A percentile compares a stretch with the other conserved stretches of the same genome.
These are phyloP conservation scores for Drosophila jambulina DNA, from an alignment of 1,140 invertebrate species.

Conservation along the genomic window DNA sequence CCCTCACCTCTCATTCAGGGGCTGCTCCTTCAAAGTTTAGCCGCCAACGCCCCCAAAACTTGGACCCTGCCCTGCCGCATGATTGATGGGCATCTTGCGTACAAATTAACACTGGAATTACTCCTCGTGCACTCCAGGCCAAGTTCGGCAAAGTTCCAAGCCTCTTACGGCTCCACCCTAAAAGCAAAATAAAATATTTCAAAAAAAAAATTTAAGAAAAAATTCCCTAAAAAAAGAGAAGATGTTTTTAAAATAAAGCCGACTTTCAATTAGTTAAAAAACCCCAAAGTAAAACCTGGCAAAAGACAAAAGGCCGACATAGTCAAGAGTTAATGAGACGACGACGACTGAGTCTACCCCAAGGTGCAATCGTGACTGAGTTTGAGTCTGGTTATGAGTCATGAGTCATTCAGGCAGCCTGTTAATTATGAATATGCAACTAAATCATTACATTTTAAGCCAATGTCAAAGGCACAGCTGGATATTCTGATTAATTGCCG, in stretches of 20 bases:
- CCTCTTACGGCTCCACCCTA: conserved; percentile 50
- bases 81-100: conserved; percentile 76
- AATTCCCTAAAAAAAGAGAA: conserved; percentile 12
- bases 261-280: conserved; percentile 76
- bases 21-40: conserved; percentile 67
- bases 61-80: conserved; percentile 36
- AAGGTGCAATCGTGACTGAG: conserved; percentile 29
- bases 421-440: conserved; percentile 82
- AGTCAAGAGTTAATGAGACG: conserved; percentile 72
- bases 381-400: conserved; percentile 16
- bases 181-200: conserved; percentile 3
- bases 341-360: conserved; percentile 61
- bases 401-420: conserved; percentile 60
- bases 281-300: conserved; percentile 21
- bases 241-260: conserved; percentile 74
- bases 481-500: conserved; percentile 72
- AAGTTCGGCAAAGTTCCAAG: conserved; percentile 48
- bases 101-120: conserved; percentile 83
- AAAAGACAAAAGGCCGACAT: conserved; percentile 62
- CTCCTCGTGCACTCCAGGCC: conserved; percentile 47
- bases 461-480: conserved; percentile 78
- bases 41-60: conserved; percentile 74
- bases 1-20: conserved; percentile 15
- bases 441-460: conserved; percentile 83
- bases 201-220: neutral